phyloP scores from a whole-genome alignment of 2,888 invertebrate species.

The Erebia epiphron region DNA sequence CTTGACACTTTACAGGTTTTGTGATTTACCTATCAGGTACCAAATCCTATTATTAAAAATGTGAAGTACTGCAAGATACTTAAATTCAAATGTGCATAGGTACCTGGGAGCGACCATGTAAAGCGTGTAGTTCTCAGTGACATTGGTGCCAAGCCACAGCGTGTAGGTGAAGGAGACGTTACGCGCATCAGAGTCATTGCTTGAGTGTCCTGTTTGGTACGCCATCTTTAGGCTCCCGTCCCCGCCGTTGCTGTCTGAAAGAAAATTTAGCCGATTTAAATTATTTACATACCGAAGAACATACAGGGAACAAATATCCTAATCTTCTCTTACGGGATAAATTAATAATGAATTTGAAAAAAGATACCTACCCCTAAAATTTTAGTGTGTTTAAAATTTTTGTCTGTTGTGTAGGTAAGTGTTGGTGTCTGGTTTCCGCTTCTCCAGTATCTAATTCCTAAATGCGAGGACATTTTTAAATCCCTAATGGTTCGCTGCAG shows the following conservation, averaged over 20 bases:
- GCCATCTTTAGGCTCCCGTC: slow-evolving; percentile 73
- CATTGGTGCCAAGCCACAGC: slow-evolving; percentile 94
- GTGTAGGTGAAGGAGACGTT: slow-evolving; percentile 93
- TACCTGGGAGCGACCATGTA: slow-evolving; percentile 89
- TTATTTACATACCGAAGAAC: too few relatives aligned
- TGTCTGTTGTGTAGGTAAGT: too few relatives aligned
- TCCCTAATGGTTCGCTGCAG: neutral
- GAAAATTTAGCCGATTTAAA: too few relatives aligned
- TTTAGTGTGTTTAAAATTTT: too few relatives aligned
- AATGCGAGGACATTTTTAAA: neutral
- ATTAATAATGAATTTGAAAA: too few relatives aligned
- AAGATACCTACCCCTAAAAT: too few relatives aligned
- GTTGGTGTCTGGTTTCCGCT: neutral
- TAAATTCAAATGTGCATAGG: slow-evolving; percentile 42
- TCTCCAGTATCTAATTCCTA: neutral
- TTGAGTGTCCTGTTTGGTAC: slow-evolving; percentile 76
- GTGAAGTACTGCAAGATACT: too few relatives aligned
- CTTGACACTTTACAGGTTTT: too few relatives aligned
- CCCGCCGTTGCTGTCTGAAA: slow-evolving; percentile 72
- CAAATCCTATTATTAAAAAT: too few relatives aligned
- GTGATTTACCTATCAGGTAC: too few relatives aligned
- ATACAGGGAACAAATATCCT: too few relatives aligned
- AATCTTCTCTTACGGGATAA: too few relatives aligned
- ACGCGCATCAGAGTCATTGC: slow-evolving; percentile 83
- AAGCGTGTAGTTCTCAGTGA: slow-evolving; percentile 91